A percentile compares a stretch with the other conserved stretches of the same genome.
These are phyloP conservation scores for Pholis gunnellus DNA, from an alignment of 2,113 vertebrate species.

Conservation along the genomic window DNA sequence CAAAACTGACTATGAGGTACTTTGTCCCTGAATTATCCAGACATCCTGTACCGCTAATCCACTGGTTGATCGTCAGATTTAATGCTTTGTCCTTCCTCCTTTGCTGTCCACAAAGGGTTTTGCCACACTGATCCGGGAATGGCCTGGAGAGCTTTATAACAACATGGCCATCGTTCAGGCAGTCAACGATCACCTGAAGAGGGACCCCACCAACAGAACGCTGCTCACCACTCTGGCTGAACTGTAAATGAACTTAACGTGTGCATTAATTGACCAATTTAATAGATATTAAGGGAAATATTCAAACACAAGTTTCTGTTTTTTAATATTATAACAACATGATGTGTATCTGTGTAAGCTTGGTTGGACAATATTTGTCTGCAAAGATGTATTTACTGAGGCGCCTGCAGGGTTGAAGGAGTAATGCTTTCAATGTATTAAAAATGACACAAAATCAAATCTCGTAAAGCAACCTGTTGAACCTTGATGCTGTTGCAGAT, in stretches of 20 bases:
- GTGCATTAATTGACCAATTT: background rate
- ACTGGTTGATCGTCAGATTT: background rate
- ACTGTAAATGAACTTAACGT: slow-evolving; percentile 85
- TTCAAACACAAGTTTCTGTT: background rate
- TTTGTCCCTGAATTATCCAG: background rate
- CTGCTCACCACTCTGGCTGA: slow-evolving; percentile 94
- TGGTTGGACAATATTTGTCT: background rate
- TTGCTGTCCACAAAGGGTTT: slow-evolving; percentile 86
- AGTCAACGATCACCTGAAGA: slow-evolving; percentile 93
- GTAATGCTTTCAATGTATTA: background rate
- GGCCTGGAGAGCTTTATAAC: slow-evolving; percentile 98
- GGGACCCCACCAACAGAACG: slow-evolving; percentile 90
- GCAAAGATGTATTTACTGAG: background rate
- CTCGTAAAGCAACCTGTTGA: too few species aligned
- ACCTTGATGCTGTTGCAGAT: slow-evolving; percentile 80
- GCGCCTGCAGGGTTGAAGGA: background rate
- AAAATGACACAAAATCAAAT: background rate
- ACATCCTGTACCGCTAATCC: background rate
- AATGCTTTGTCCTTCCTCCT: background rate
- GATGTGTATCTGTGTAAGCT: background rate
- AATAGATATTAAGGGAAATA: background rate
- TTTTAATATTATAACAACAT: background rate
- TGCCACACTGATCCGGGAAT: slow-evolving; percentile 93
- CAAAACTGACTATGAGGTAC: slow-evolving; percentile 96
- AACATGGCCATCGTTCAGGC: slow-evolving; percentile 95